Conservation (phyloP, 2,797 vertebrate species). For the Takifugu rubripes region DNA sequence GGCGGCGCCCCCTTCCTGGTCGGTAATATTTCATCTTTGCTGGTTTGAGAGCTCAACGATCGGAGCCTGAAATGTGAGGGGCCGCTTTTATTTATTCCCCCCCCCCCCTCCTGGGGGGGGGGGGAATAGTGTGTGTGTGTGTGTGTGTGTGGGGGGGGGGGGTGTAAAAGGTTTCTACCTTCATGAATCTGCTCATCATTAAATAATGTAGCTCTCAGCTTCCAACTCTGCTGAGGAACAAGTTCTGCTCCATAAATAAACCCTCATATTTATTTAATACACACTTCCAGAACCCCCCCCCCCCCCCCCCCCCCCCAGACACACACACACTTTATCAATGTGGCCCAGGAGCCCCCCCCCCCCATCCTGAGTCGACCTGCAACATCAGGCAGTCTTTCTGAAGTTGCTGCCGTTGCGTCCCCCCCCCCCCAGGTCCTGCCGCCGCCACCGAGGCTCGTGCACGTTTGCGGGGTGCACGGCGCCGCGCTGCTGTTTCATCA, state of each 20-base stretch:
- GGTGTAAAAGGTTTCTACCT: slow-evolving; percentile 30
- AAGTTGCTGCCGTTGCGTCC: slow-evolving; percentile 53
- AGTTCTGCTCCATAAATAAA: slow-evolving; percentile 40
- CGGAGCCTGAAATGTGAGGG: slow-evolving; percentile 55
- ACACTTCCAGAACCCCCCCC: slow-evolving; percentile 33
- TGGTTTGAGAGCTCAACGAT: slow-evolving; percentile 45
- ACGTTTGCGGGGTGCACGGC: slow-evolving; percentile 7
- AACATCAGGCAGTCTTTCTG: slow-evolving; percentile 62
- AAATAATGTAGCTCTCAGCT: slow-evolving; percentile 36
- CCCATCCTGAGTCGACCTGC: slow-evolving; percentile 44
- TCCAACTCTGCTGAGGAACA: slow-evolving; percentile 33
- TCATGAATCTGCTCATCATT: slow-evolving; percentile 48
- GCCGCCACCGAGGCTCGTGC: slow-evolving; percentile 12
- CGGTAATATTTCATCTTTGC: background rate
- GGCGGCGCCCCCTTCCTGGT: too few relatives aligned
- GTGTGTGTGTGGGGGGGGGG: slow-evolving; percentile 20
- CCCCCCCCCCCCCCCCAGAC: slow-evolving; percentile 30
- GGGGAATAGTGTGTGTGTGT: slow-evolving; percentile 6
- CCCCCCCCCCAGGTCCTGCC: slow-evolving; percentile 40
- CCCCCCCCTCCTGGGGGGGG: slow-evolving; percentile 42
- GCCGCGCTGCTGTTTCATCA: too few relatives aligned
- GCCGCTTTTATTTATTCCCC: slow-evolving; percentile 67
- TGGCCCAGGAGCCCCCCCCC: background rate
- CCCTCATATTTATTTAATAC: slow-evolving; percentile 49
- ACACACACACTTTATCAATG: slow-evolving; percentile 44